Percentiles rank a stretch among this genome's conserved stretches.
Evolutionary conservation across 2,888 invertebrate genomes (phyloP).

Genomic region (Metacarcinus magister): DNA sequence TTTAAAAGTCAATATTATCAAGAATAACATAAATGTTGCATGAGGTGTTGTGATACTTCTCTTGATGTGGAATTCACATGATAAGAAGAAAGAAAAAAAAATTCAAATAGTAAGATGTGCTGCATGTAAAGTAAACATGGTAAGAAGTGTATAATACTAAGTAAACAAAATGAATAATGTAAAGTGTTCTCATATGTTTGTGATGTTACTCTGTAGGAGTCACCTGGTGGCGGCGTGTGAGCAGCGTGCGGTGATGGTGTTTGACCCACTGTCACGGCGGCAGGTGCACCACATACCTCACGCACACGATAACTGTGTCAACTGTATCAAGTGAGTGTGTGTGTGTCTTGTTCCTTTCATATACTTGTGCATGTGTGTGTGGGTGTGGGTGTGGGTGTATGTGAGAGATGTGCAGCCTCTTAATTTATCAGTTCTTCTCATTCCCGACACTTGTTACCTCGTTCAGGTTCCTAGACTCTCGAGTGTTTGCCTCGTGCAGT

Average conservation of each 20-base stretch:
- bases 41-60: too few species aligned
- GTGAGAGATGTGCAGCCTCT: not conserved
- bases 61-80: too few species aligned
- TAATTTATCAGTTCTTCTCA: not conserved
- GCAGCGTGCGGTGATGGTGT: constrained; percentile 92
- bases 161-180: not conserved
- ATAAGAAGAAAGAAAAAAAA: too few species aligned
- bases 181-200: not conserved
- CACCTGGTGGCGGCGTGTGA: constrained; percentile 96
- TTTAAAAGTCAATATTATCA: too few species aligned
- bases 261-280: constrained; percentile 93
- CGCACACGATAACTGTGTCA: constrained; percentile 95
- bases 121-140: too few species aligned
- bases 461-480: constrained; percentile 91
- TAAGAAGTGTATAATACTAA: not conserved
- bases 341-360: not conserved
- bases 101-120: too few species aligned
- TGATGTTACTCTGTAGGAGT: constrained; percentile 87
- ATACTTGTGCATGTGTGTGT: not conserved
- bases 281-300: constrained; percentile 90
- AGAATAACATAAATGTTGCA: too few species aligned
- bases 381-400: not conserved
- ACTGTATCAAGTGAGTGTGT: constrained; percentile 91
- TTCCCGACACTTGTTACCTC: not conserved
- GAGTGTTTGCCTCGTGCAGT: constrained; percentile 96